These are phyloP conservation scores for Nannobrachium achirus DNA, from an alignment of 2,113 vertebrate species.

Conservation along the genomic window DNA sequence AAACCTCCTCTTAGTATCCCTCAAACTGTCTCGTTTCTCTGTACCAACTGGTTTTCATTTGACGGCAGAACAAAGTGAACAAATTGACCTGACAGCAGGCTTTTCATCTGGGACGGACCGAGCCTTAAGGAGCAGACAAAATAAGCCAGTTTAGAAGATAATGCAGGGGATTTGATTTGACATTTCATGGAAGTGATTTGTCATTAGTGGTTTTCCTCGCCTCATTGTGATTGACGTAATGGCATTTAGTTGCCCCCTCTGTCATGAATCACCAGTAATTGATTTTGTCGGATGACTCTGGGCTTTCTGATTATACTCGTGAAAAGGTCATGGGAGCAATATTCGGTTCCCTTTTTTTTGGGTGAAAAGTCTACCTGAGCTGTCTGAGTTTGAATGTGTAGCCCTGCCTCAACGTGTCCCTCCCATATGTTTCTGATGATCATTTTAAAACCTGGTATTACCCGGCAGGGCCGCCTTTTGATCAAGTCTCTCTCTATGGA, in stretches of 20 bases:
- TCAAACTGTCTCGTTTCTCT: slow-evolving; percentile 12
- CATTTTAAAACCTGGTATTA: slow-evolving; percentile 10
- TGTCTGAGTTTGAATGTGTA: slow-evolving; percentile 18
- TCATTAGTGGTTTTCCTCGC: slow-evolving; percentile 43
- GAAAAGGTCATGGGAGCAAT: slow-evolving; percentile 36
- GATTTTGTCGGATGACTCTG: slow-evolving; percentile 26
- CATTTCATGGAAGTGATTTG: slow-evolving; percentile 44
- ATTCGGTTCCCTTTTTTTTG: slow-evolving; percentile 12
- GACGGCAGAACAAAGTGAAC: not conserved
- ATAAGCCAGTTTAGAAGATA: slow-evolving; percentile 3
- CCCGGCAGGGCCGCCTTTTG: not conserved
- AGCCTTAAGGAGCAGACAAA: slow-evolving; percentile 7
- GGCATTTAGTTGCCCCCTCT: slow-evolving; percentile 13
- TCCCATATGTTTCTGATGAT: slow-evolving; percentile 26
- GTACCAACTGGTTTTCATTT: slow-evolving; percentile 28
- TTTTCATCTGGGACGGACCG: not conserved
- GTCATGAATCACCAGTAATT: slow-evolving; percentile 37
- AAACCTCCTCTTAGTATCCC: not conserved
- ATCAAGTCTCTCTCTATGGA: slow-evolving; percentile 12
- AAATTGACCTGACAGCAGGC: slow-evolving; percentile 22
- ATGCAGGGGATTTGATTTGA: slow-evolving; percentile 49
- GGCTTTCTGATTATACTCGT: slow-evolving; percentile 23
- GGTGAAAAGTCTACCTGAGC: slow-evolving; percentile 13
- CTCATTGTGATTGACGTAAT: slow-evolving; percentile 29
- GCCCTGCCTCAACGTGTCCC: not conserved